Percentiles rank a stretch among this genome's conserved stretches.
These are phyloP conservation scores for Rallus crepitans DNA, from an alignment of 2,797 vertebrate species.

Conservation along the genomic window DNA sequence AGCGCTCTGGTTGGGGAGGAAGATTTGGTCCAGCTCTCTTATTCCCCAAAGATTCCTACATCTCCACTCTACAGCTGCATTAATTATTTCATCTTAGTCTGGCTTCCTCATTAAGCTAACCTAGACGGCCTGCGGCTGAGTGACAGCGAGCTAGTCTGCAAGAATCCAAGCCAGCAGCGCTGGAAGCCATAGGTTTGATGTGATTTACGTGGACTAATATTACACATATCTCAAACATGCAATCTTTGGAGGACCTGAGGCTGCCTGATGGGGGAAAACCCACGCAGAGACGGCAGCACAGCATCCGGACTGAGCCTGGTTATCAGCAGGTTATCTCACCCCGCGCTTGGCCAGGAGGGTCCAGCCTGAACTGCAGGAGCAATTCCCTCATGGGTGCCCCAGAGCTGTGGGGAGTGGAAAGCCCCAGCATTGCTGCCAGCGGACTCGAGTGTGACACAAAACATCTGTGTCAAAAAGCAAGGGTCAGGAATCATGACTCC, in stretches of 20 bases:
- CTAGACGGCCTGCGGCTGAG: neutral
- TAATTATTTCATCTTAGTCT: conserved; percentile 69
- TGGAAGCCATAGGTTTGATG: conserved; percentile 28
- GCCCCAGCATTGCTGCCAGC: neutral
- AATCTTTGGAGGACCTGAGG: conserved; percentile 26
- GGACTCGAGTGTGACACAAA: neutral
- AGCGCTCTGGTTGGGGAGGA: neutral
- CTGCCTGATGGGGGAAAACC: neutral
- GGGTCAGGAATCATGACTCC: neutral
- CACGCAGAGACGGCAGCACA: fast-evolving
- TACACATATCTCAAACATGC: conserved; percentile 48
- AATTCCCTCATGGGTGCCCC: neutral
- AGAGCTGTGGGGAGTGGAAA: neutral
- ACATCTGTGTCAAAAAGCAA: neutral
- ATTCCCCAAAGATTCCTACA: conserved; percentile 22
- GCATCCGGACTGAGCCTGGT: neutral
- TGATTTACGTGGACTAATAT: conserved; percentile 38
- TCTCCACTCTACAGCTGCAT: conserved; percentile 56
- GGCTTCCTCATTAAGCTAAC: conserved; percentile 65
- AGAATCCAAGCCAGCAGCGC: conserved; percentile 26
- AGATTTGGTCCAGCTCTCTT: conserved; percentile 32
- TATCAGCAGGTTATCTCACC: neutral
- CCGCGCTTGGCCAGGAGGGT: neutral
- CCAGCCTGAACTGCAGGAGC: neutral
- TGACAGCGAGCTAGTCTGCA: conserved; percentile 20